Conservation (phyloP, 2,113 vertebrate species). For the Strigops habroptila region DNA sequence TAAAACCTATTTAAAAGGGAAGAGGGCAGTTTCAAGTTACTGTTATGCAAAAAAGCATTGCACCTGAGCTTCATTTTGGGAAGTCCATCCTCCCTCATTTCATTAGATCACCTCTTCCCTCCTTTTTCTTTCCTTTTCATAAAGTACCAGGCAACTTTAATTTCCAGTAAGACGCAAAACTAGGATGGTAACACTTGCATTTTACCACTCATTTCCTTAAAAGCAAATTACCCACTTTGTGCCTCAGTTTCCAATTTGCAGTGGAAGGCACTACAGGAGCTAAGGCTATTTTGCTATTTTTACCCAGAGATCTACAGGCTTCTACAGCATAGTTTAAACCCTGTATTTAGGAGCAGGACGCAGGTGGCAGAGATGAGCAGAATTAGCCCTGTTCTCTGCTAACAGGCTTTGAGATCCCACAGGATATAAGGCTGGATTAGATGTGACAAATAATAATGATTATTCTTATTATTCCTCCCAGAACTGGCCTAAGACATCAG, state of each 20-base stretch:
- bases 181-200: not conserved
- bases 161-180: not conserved
- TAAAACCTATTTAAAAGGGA: not conserved
- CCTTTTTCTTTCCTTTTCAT: not conserved
- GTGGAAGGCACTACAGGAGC: not conserved
- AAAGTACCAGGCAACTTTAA: not conserved
- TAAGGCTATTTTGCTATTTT: not conserved
- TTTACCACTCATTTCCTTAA: not conserved
- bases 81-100: not conserved
- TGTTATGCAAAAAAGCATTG: not conserved
- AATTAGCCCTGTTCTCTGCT: slow-evolving; percentile 32
- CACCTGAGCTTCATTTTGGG: not conserved
- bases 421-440: slow-evolving; percentile 14
- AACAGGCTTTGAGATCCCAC: slow-evolving; percentile 32
- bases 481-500: slow-evolving; percentile 10
- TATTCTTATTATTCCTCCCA: slow-evolving; percentile 22
- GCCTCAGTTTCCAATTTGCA: slow-evolving; percentile 2
- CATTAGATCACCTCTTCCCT: not conserved
- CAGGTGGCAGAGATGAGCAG: slow-evolving; percentile 29
- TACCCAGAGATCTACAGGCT: not conserved
- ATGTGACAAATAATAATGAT: slow-evolving; percentile 45
- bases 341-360: not conserved
- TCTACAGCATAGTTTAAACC: not conserved
- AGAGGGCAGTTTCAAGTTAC: not conserved
- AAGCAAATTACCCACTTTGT: not conserved